Conservation (phyloP, 2,888 invertebrate genomes). For the Cheilosia vulpina region DNA sequence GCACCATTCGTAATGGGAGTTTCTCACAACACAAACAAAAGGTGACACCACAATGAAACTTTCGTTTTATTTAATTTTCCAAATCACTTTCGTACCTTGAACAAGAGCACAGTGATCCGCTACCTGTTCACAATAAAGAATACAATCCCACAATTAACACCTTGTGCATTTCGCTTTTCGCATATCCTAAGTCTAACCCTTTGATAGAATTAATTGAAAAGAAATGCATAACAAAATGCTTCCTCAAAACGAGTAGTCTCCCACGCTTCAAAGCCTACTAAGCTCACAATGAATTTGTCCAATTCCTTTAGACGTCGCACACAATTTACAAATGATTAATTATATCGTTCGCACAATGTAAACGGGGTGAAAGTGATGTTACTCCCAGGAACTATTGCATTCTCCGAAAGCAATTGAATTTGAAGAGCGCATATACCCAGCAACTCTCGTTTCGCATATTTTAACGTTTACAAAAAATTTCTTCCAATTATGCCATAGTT, state of each 20-base stretch:
- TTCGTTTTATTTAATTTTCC: constrained; percentile 50
- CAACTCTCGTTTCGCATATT: too few relatives aligned
- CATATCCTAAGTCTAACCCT: constrained; percentile 35
- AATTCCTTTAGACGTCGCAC: background rate
- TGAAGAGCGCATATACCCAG: too few relatives aligned
- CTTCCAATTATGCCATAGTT: too few relatives aligned
- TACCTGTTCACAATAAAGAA: constrained; percentile 10
- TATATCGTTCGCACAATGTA: constrained; percentile 26
- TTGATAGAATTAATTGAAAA: constrained; percentile 23
- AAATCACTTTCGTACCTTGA: constrained; percentile 40
- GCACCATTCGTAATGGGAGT: constrained; percentile 27
- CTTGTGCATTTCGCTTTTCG: background rate
- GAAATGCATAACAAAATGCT: constrained; percentile 8
- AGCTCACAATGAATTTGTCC: constrained; percentile 5
- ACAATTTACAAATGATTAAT: constrained; percentile 22
- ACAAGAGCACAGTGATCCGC: background rate
- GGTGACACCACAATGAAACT: constrained; percentile 34
- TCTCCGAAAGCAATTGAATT: background rate
- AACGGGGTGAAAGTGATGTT: constrained; percentile 30
- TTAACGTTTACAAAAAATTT: too few relatives aligned
- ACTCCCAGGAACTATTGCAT: background rate
- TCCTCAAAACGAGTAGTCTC: constrained; percentile 21
- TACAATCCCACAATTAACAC: constrained; percentile 50
- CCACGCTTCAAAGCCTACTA: constrained; percentile 9
- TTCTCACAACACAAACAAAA: constrained; percentile 26